Conservation (phyloP, 2,888 invertebrate species). For the Neria commutata region DNA sequence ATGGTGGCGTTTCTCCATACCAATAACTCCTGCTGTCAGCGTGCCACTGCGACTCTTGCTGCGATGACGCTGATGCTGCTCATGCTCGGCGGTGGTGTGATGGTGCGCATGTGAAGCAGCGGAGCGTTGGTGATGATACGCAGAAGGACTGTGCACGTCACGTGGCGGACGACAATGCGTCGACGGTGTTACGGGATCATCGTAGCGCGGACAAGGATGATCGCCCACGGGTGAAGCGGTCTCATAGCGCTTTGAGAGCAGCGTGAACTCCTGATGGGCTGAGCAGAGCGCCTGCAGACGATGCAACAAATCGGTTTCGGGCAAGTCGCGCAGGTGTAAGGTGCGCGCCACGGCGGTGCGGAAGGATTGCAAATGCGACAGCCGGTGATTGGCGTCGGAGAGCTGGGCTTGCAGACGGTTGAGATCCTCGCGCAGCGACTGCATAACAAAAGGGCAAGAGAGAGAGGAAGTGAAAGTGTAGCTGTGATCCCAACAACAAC, state of each 20-base stretch:
- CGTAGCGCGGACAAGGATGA: conserved; percentile 58
- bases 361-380: conserved; percentile 80
- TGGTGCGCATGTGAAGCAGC: not conserved
- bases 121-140: conserved; percentile 4
- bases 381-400: conserved; percentile 75
- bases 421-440: conserved; percentile 77
- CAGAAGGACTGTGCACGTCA: conserved; percentile 40
- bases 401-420: conserved; percentile 75
- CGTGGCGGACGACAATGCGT: conserved; percentile 55
- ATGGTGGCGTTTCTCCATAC: conserved; percentile 45
- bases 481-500: not conserved
- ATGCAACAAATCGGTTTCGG: conserved; percentile 78
- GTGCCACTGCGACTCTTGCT: conserved; percentile 43
- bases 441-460: conserved; percentile 56
- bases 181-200: conserved; percentile 55
- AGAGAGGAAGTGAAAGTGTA: conserved; percentile 61
- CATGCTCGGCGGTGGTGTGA: conserved; percentile 9
- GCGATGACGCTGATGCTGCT: conserved; percentile 39
- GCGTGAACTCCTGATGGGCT: conserved; percentile 85
- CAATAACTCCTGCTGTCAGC: not conserved
- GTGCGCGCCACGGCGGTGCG: conserved; percentile 75
- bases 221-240: conserved; percentile 59
- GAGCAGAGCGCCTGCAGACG: conserved; percentile 83
- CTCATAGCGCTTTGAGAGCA: conserved; percentile 78
- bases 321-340: conserved; percentile 74